Evolutionary conservation across 2,888 invertebrate species (phyloP), one percentile per base, ranked within the genome.

Genomic region (Phaonia tiefii): DNA sequence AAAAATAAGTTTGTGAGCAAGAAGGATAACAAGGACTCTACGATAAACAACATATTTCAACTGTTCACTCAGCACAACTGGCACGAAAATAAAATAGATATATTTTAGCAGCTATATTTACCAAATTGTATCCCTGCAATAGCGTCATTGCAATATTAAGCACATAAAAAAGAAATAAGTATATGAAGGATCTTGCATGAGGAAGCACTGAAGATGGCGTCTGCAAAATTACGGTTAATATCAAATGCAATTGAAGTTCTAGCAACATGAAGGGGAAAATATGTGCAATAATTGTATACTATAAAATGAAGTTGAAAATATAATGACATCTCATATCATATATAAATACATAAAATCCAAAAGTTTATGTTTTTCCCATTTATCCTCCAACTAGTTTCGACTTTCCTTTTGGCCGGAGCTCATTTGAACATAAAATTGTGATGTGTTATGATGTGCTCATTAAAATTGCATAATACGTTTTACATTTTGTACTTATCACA

Each of bases 391-490:
- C 31, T 31, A 31, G 31, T 5, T 31, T 31, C 4, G 8, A 31
- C 4, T 31, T 31, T 31, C n/a, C 3, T 31, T 3, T 3, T 31
- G 31, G 31, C 8, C 4, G 8, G 15, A 49, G 20, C 20, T 49
- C 20, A 49, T 49, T 49, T 49, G 49, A n/a, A 4, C 46, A 46
- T 46, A 46, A 46, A 46, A 15, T 46, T n/a, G 17, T 46, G 46
- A 46, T 46, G 15, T 7, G 46, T 46, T 46, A n/a, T 46, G 46
- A 46, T 15, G 49, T 49, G 20, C 49, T 49, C 49, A 49, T 49
- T 49, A 49, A 49, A 49, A 49, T 49, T 10, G 46, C 3, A 31
- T 31, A 46, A n/a, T n/a, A 42, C 5, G 46, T 17, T n/a, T 46
- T 17, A 13, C n/a, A 46, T 46, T 31, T 31, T 31, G 31, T 31